Evolutionary conservation across 2,888 invertebrate species (phyloP), one percentile per base, ranked within the genome.

Genomic region (Drosophila dives): DNA sequence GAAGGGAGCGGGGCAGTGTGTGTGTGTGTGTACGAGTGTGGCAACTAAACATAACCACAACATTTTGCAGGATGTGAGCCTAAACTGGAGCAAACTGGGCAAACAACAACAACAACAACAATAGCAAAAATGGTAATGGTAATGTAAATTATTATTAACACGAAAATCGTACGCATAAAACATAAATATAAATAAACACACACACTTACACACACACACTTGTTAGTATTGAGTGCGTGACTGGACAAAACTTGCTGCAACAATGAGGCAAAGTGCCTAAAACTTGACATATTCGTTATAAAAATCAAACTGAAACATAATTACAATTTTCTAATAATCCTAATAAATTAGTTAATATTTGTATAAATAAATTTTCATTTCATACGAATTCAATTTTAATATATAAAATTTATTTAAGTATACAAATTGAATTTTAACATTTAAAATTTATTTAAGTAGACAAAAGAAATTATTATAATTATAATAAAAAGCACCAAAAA

Each of bases 61-160:
- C 55, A 62, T 55, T 62, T 32, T 40, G 32, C 32, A 29, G 51
- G 26, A 55, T 42, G 5, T 40, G 40, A 50, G n/a, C 17, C 54
- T 15, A 66, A 66, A 36, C 20, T 48, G 48, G 61, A 70, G 66
- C 75, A 60, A 55, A 29, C 54, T 33, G 64, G 7, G n/a, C 56
- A 54, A 58, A 45, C 29, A 63, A 61, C 45, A 63, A 56, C 48
- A 62, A 32, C 71, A 63, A n/a, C 38, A 40, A 1, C 54, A n/a
- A 29, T n/a, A 50, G 17, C 53, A 53, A 36, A 63, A 64, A 63
- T 60, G 45, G 51, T 51, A 61, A 64, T 53, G 58, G 49, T 83
- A 80, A 80, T 85, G 81, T 80, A 80, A 82, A 81, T 85, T 80
- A 85, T 85, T 85, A 85, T 83, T 80, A 74, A 80, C 76, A 85